Base-by-base conservation (phyloP, 2,797 vertebrate species). In the Micromesistius poutassou region DNA sequence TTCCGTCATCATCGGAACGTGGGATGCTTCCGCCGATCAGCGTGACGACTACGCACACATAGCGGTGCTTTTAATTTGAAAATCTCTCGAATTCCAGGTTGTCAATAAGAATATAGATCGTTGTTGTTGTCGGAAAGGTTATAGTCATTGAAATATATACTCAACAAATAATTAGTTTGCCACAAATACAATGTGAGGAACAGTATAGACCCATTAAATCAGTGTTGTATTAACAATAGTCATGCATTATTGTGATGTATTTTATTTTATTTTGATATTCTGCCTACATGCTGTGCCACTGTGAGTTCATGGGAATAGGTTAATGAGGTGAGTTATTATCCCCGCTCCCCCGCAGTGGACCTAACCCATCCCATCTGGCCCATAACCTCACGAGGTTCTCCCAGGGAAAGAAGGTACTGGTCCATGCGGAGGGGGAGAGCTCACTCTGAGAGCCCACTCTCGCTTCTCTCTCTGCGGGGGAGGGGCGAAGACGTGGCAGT, bases 401-500 rank as follows among this genome's bases (percentile, higher is more conserved):
- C 1, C n/a, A 62, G 50, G 50, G 19, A 16, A 22, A 50, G 16
- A 16, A 62, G 55, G 55, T 62, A 62, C 55, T 22, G 55, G 22
- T 62, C 22, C 55, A 62, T 7, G 55, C 55, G 0, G 46, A 62
- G 55, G 0, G 22, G n/a, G 55, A n/a, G 55, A 62, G 6, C 55
- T 22, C 55, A n/a, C 55, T 66, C n/a, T 66, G 55, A n/a, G 55
- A 62, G 6, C 22, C 22, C 55, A 62, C 55, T 66, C n/a, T 66
- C 62, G 25, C n/a, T 50, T 81, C 72, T 78, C 84, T 76, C 72
- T 76, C 76, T 30, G 76, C 81, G 74, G 84, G 91, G 94, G 93
- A 89, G 91, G 91, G 86, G 89, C 89, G 91, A 93, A 84, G 92
- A 95, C 94, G 94, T 95, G 94, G 94, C 94, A 94, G 85, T 91